phyloP scores from a whole-genome alignment of 2,797 vertebrate species.

The Esox lucius region DNA sequence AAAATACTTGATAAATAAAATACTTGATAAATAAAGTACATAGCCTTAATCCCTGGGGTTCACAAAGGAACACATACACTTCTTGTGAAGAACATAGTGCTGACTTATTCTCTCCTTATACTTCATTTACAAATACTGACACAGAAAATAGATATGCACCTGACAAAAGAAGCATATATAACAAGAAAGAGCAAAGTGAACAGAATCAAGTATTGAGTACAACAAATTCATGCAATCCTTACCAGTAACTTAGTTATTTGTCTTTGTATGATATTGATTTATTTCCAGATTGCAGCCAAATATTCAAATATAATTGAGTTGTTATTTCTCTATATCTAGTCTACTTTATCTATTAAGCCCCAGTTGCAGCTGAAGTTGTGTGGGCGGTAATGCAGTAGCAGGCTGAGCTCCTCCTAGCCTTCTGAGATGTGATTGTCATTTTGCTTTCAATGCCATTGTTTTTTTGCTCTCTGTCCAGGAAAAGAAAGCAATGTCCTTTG shows the following conservation, averaged over 20 bases:
- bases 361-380: not conserved
- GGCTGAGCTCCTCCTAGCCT: not conserved
- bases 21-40: not conserved
- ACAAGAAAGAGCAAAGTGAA: not conserved
- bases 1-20: too few relatives aligned
- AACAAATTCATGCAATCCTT: not conserved
- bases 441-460: not conserved
- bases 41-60: not conserved
- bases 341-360: not conserved
- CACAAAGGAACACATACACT: constrained; percentile 2
- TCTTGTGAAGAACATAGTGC: not conserved
- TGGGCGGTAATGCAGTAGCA: not conserved
- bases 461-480: not conserved
- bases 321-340: not conserved
- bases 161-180: not conserved
- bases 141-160: not conserved
- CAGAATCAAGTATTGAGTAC: too few relatives aligned
- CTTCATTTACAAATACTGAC: not conserved
- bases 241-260: not conserved
- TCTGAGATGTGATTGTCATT: not conserved
- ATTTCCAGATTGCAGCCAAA: not conserved
- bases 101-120: not conserved
- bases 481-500: constrained; percentile 1
- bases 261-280: not conserved
- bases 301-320: not conserved